These are phyloP conservation scores for Nannospalax galili DNA, from an alignment of 2,113 vertebrate species.

Conservation along the genomic window DNA sequence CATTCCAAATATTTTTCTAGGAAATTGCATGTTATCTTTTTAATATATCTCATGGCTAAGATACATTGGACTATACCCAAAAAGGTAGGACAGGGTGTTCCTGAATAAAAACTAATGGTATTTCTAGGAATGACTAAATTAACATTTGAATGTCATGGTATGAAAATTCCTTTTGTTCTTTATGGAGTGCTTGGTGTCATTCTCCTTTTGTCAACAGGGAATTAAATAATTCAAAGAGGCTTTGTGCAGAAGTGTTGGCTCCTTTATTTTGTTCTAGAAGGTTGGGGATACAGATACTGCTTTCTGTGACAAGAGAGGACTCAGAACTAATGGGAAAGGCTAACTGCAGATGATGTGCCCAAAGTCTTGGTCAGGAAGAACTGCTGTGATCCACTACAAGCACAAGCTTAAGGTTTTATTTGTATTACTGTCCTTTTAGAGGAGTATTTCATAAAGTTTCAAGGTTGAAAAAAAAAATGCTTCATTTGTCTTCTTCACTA, in stretches of 20 bases:
- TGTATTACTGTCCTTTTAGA: constrained; percentile 45
- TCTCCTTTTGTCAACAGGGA: constrained; percentile 83
- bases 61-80: constrained; percentile 33
- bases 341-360: constrained; percentile 82
- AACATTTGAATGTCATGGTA: constrained; percentile 76
- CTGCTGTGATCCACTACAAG: constrained; percentile 56
- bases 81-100: constrained; percentile 50
- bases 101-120: constrained; percentile 55
- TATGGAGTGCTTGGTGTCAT: constrained; percentile 79
- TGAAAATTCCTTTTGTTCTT: constrained; percentile 80
- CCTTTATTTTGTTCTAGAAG: constrained; percentile 81
- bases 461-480: constrained; percentile 61
- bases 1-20: constrained; percentile 1
- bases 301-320: constrained; percentile 82
- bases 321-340: constrained; percentile 79
- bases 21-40: constrained; percentile 21
- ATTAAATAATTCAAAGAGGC: constrained; percentile 84
- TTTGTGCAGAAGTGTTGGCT: constrained; percentile 82
- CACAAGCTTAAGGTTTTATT: constrained; percentile 56
- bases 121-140: constrained; percentile 75
- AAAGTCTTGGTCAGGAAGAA: constrained; percentile 62
- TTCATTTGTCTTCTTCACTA: constrained; percentile 52
- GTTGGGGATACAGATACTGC: constrained; percentile 82
- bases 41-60: background rate
- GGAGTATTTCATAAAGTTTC: constrained; percentile 50